Evolutionary conservation across 2,797 vertebrate species (phyloP).

Genomic region (Sebastes ruberrimus): DNA sequence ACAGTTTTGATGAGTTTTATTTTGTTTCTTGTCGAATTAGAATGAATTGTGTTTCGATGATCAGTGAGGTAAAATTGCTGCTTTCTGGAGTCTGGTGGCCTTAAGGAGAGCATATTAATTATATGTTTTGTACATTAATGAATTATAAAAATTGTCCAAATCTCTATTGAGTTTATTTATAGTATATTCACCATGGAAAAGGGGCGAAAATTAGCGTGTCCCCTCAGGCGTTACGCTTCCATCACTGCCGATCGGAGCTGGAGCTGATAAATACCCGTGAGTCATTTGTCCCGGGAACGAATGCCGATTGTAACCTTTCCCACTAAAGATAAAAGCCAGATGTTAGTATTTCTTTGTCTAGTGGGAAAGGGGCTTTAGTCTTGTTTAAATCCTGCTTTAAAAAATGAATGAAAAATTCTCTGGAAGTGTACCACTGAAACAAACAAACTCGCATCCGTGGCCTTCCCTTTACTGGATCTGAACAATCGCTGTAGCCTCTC

Average conservation of each 20-base stretch:
- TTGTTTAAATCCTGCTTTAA: not conserved
- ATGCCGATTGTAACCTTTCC: not conserved
- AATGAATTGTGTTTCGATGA: no score
- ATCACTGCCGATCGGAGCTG: not conserved
- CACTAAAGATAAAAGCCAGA: not conserved
- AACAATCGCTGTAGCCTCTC: constrained; percentile 1
- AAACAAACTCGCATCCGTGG: not conserved
- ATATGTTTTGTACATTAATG: no score
- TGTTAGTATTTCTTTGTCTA: not conserved
- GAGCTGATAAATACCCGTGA: not conserved
- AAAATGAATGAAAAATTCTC: constrained; percentile 2
- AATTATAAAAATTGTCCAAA: no score
- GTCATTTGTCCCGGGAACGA: not conserved
- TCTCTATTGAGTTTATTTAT: no score
- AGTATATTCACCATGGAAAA: no score
- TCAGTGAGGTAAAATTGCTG: no score
- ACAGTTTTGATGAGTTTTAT: no score
- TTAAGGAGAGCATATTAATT: no score
- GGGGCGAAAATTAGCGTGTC: not conserved
- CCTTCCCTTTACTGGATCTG: not conserved
- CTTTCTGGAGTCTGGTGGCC: no score
- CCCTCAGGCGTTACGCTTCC: not conserved
- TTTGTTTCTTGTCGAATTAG: no score
- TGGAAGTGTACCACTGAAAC: not conserved
- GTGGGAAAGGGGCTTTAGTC: not conserved